A percentile compares a stretch with the other conserved stretches of the same genome.
Conservation (phyloP, 2,113 vertebrate genomes). For the Rana temporaria region DNA sequence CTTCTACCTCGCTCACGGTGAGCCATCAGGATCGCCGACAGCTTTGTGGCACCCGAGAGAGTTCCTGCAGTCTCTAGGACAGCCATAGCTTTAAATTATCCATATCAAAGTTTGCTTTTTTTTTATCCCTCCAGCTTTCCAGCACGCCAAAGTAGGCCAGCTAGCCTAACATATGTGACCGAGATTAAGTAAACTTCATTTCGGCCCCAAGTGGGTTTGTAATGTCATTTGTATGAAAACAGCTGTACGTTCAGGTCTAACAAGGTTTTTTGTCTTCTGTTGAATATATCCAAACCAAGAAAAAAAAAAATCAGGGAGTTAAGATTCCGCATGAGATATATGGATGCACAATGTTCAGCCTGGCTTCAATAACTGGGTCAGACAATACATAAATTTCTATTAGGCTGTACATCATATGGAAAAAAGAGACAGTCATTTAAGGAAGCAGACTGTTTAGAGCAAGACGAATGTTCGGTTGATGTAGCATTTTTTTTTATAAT, state of each 20-base stretch:
- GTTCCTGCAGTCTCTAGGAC: conserved; percentile 7
- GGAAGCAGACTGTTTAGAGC: conserved; percentile 45
- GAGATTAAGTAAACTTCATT: conserved; percentile 73
- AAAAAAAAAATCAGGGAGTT: neutral
- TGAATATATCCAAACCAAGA: conserved; percentile 8
- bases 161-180: conserved; percentile 64
- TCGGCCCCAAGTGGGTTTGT: conserved; percentile 58
- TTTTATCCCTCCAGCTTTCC: neutral
- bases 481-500: conserved; percentile 73
- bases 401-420: conserved; percentile 40
- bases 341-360: conserved; percentile 8
- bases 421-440: conserved; percentile 11
- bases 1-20: neutral
- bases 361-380: conserved; percentile 48
- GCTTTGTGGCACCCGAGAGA: neutral
- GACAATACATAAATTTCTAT: conserved; percentile 30
- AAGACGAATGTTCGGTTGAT: neutral
- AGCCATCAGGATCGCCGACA: neutral
- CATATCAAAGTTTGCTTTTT: conserved; percentile 38
- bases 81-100: conserved; percentile 20
- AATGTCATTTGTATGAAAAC: conserved; percentile 37
- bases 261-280: conserved; percentile 28
- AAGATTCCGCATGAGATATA: conserved; percentile 21
- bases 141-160: conserved; percentile 37
- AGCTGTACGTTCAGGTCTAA: conserved; percentile 33